Conservation (phyloP, 2,797 vertebrate species). For the Sebastes aleutianus region DNA sequence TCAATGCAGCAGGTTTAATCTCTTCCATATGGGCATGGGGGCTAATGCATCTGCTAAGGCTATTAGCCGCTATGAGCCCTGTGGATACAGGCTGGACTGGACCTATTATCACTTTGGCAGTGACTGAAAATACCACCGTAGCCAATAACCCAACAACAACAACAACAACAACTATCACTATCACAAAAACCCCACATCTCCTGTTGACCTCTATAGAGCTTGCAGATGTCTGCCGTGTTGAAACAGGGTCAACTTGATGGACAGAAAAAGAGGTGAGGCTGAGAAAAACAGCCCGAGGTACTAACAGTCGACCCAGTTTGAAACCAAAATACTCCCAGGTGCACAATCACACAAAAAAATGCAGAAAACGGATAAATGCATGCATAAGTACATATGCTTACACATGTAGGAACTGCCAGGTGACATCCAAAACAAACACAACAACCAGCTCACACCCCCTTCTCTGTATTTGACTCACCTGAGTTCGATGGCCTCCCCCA, state of each 20-base stretch:
- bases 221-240: not conserved
- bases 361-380: not conserved
- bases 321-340: conserved; percentile 36
- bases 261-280: conserved; percentile 42
- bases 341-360: not conserved
- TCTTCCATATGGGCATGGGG: conserved; percentile 73
- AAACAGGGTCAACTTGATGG: conserved; percentile 59
- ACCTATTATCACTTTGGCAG: conserved; percentile 64
- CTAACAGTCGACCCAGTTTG: conserved; percentile 62
- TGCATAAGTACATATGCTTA: not conserved
- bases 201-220: conserved; percentile 40
- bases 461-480: conserved; percentile 72
- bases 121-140: conserved; percentile 36
- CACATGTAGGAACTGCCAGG: not conserved
- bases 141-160: conserved; percentile 37
- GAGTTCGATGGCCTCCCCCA: conserved; percentile 81
- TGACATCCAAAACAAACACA: not conserved
- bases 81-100: conserved; percentile 56
- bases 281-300: conserved; percentile 33
- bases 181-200: conserved; percentile 1
- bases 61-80: conserved; percentile 72
- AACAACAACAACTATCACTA: not conserved
- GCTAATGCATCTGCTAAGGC: conserved; percentile 74
- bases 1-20: conserved; percentile 73
- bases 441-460: conserved; percentile 20